Evolutionary conservation across 1,140 invertebrate genomes (phyloP).

Genomic region (Vollenhovia emeryi): DNA sequence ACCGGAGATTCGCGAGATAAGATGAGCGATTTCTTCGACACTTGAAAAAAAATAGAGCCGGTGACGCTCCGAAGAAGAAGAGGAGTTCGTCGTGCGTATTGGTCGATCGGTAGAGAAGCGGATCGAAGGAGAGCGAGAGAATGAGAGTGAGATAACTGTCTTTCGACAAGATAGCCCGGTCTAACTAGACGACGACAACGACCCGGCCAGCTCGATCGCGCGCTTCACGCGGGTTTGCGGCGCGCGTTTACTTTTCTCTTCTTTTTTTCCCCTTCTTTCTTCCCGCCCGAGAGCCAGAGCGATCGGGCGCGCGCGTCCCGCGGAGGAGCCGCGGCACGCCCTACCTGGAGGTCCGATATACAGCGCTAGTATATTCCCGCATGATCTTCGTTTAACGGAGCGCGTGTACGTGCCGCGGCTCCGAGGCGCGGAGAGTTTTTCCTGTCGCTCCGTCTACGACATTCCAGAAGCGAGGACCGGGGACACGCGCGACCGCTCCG

Average conservation of each 20-base stretch:
- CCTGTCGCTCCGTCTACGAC: slow-evolving; percentile 22
- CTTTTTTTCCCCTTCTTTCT: slow-evolving; percentile 19
- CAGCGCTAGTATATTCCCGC: background rate
- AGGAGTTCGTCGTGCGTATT: slow-evolving; percentile 63
- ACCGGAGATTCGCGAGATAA: slow-evolving; percentile 34
- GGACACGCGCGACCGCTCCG: slow-evolving; percentile 39
- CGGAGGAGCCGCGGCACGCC: background rate
- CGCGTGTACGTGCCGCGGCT: background rate
- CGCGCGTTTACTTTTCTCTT: slow-evolving; percentile 19
- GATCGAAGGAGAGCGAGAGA: slow-evolving; percentile 57
- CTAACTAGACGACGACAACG: slow-evolving; percentile 64
- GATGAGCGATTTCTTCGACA: slow-evolving; percentile 61
- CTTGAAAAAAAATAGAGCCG: too few species aligned
- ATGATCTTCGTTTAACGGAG: background rate
- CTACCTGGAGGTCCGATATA: background rate
- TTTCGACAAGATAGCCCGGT: slow-evolving; percentile 68
- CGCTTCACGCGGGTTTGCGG: slow-evolving; percentile 35
- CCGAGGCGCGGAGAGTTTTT: slow-evolving; percentile 15
- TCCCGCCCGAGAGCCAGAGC: slow-evolving; percentile 7
- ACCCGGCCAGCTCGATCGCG: slow-evolving; percentile 52
- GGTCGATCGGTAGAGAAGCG: slow-evolving; percentile 46
- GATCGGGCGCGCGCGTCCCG: background rate
- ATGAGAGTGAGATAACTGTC: slow-evolving; percentile 60
- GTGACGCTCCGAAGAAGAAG: slow-evolving; percentile 18
- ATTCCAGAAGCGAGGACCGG: slow-evolving; percentile 59